phyloP scores from a whole-genome alignment of 2,113 vertebrate species.

The Bos javanicus region DNA sequence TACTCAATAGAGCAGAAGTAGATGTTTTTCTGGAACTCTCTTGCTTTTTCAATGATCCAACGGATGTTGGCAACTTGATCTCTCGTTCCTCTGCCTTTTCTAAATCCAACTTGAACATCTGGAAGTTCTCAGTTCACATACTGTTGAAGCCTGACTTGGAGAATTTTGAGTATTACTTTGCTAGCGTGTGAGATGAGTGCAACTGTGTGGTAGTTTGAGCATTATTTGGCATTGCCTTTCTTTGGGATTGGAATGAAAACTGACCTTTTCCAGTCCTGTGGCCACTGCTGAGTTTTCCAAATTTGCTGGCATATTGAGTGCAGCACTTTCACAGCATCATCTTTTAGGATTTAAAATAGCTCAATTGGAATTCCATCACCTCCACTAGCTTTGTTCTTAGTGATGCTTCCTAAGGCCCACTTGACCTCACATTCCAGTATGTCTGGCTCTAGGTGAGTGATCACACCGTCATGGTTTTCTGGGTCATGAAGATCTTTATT shows the following conservation, averaged over 20 bases:
- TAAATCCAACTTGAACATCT: neutral
- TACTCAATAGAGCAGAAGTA: neutral
- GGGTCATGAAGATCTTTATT: neutral
- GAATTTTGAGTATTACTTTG: neutral
- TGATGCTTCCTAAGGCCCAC: neutral
- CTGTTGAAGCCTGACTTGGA: neutral
- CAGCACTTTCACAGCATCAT: neutral
- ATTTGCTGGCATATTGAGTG: neutral
- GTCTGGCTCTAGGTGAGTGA: neutral
- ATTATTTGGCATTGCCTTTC: neutral
- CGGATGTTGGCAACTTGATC: neutral
- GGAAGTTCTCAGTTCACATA: neutral
- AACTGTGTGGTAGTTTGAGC: neutral
- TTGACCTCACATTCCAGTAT: neutral
- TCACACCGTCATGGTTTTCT: neutral
- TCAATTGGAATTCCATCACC: neutral
- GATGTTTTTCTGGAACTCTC: neutral
- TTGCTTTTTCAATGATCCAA: neutral
- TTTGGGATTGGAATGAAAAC: neutral
- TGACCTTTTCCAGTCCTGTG: neutral
- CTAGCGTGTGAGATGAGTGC: neutral
- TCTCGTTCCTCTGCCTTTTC: neutral
- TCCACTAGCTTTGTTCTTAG: neutral
- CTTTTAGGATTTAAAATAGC: neutral
- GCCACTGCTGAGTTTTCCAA: neutral